Conservation (phyloP, 2,888 invertebrate species). For the Mythimna pallens region DNA sequence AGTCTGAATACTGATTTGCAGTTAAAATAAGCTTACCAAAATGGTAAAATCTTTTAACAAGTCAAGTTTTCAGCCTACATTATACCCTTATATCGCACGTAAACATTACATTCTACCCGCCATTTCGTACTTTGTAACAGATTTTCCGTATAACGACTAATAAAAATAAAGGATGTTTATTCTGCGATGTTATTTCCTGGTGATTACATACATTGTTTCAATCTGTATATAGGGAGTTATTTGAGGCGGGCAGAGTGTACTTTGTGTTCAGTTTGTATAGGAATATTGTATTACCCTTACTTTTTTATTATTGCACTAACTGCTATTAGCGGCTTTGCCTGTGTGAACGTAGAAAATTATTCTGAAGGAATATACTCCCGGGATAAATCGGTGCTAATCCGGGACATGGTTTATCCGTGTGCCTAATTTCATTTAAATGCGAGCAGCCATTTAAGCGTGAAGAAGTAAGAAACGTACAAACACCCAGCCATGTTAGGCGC, state of each 20-base stretch:
- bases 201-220: constrained; percentile 57
- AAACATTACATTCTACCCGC: constrained; percentile 12
- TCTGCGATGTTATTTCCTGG: constrained; percentile 46
- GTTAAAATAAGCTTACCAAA: too few relatives aligned
- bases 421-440: too few relatives aligned
- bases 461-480: too few relatives aligned
- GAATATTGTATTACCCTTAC: constrained; percentile 8
- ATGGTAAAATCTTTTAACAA: background rate
- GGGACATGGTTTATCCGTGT: too few relatives aligned
- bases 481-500: too few relatives aligned
- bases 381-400: too few relatives aligned
- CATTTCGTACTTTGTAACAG: constrained; percentile 53
- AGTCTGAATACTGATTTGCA: too few relatives aligned
- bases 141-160: constrained; percentile 53
- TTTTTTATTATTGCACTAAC: background rate
- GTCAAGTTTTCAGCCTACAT: background rate
- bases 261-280: constrained; percentile 34
- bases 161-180: constrained; percentile 63
- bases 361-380: too few relatives aligned
- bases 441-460: too few relatives aligned
- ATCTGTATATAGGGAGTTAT: constrained; percentile 23
- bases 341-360: too few relatives aligned
- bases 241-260: constrained; percentile 1
- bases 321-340: background rate
- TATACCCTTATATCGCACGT: constrained; percentile 9